These are phyloP conservation scores for Plestiodon gilberti DNA, from an alignment of 2,113 vertebrate genomes.

Conservation along the genomic window DNA sequence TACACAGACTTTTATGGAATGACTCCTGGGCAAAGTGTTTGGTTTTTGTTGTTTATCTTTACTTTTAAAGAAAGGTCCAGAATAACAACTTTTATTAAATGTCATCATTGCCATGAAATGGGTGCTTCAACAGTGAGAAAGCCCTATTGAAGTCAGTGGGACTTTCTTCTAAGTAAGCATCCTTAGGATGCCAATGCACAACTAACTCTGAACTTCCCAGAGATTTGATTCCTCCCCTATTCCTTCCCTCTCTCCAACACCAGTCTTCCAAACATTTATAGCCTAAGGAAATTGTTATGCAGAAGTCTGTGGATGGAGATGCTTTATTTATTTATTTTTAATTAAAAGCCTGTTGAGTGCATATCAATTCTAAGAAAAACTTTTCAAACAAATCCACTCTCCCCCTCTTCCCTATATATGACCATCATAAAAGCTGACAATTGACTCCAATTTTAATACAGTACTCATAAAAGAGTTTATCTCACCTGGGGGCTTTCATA, in stretches of 20 bases:
- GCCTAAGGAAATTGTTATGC: not conserved
- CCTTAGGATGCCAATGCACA: not conserved
- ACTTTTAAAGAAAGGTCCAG: not conserved
- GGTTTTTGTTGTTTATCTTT: not conserved
- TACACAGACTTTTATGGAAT: not conserved
- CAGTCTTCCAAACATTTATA: not conserved
- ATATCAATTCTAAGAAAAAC: not conserved
- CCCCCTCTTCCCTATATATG: not conserved
- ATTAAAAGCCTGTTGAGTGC: not conserved
- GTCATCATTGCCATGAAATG: not conserved
- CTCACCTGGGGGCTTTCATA: constrained; percentile 17
- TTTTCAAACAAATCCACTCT: not conserved
- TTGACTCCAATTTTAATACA: not conserved
- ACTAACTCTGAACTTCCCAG: not conserved
- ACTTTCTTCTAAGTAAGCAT: too few species aligned
- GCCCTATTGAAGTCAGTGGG: too few species aligned
- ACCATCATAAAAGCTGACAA: not conserved
- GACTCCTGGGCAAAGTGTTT: not conserved
- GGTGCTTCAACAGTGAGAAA: too few species aligned
- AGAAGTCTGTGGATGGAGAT: too few species aligned
- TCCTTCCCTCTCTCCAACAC: not conserved
- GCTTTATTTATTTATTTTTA: not conserved
- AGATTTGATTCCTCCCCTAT: not conserved
- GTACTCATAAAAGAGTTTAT: constrained; percentile 47
- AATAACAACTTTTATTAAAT: not conserved